Evolutionary conservation across 2,113 vertebrate species (phyloP).

Genomic region (Scalopus aquaticus): DNA sequence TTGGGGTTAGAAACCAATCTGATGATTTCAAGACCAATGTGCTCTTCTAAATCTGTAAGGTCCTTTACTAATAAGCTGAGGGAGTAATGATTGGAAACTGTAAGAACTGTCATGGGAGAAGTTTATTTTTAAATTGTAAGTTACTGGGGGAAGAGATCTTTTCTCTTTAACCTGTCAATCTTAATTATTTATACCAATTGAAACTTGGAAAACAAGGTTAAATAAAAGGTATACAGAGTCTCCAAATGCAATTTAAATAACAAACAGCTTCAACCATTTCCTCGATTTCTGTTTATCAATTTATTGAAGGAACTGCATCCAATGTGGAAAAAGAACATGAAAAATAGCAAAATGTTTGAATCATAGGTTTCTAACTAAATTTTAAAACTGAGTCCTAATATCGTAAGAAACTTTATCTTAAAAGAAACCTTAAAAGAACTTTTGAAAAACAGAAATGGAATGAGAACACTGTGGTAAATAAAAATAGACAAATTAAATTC

Average conservation of each 20-base stretch:
- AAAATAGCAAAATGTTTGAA: not conserved
- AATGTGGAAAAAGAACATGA: not conserved
- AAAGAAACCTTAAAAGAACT: not conserved
- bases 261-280: not conserved
- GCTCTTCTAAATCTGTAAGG: not conserved
- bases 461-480: not conserved
- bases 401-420: not conserved
- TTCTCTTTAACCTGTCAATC: not conserved
- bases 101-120: slow-evolving; percentile 9
- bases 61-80: not conserved
- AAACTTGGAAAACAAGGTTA: not conserved
- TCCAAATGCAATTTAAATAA: not conserved
- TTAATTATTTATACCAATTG: slow-evolving; percentile 38
- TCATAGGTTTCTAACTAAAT: not conserved
- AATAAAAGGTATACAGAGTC: not conserved
- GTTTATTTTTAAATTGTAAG: slow-evolving; percentile 3
- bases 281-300: not conserved
- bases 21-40: not conserved
- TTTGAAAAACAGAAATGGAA: not conserved
- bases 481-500: slow-evolving; percentile 5
- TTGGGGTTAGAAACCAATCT: not conserved
- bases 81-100: not conserved
- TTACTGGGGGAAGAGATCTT: not conserved
- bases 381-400: not conserved
- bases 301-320: not conserved